Evolutionary conservation across 2,797 vertebrate species (phyloP).

Genomic region (Sebastes oblongus): DNA sequence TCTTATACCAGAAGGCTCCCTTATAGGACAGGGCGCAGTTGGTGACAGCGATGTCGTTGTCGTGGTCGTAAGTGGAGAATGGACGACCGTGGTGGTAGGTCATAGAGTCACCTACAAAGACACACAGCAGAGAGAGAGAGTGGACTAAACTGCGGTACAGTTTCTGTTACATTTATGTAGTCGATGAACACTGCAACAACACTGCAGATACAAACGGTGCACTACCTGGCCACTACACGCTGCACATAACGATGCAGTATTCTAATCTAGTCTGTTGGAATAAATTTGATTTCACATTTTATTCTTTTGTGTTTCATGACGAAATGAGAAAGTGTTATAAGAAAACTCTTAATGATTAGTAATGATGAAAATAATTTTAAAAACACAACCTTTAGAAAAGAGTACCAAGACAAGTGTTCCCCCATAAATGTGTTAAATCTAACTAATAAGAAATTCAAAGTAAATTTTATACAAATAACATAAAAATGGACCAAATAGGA

Average conservation of each 20-base stretch:
- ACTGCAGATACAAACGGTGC: neutral
- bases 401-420: neutral
- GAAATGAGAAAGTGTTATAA: neutral
- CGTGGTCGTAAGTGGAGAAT: conserved; percentile 95
- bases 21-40: conserved; percentile 98
- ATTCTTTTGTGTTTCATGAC: neutral
- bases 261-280: neutral
- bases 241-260: neutral
- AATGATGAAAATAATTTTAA: neutral
- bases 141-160: neutral
- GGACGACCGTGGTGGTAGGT: conserved; percentile 92
- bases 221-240: neutral
- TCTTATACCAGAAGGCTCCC: conserved; percentile 99
- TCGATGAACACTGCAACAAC: neutral
- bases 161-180: neutral
- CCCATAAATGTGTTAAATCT: neutral
- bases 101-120: conserved; percentile 91
- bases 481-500: neutral
- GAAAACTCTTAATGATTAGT: neutral
- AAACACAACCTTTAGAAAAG: neutral
- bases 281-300: neutral
- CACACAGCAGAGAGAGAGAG: neutral
- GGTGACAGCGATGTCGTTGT: conserved; percentile 95
- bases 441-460: neutral
- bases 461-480: neutral